Base-by-base conservation (phyloP, 1,140 invertebrate species). In the Trissolcus basalis region DNA sequence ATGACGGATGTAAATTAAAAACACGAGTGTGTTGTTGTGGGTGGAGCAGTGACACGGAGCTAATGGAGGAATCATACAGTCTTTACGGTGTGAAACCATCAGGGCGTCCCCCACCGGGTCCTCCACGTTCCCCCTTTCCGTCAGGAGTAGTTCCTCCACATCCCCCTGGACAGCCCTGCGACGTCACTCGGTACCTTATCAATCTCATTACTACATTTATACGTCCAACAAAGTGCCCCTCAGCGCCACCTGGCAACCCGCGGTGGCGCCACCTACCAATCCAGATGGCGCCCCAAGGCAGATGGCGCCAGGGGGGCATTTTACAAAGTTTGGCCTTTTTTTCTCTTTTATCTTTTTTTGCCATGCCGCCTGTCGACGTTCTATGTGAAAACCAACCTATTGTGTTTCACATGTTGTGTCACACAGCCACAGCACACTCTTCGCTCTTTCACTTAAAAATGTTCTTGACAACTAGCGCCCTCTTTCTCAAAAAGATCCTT, bases 21-120 rank as follows among this genome's bases (percentile, higher is more conserved):
- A 80, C 69, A 67, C 79, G 82, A 78, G 81, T 83, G 77, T 82
- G 80, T 84, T 87, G 84, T 85, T 86, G 82, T 81, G 84, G 80
- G 72, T 83, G 80, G 80, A 80, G 86, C 87, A 94, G 93, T 82
- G 93, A 95, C 83, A 91, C 91, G 59, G 91, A 93, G 74, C 89
- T 94, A 47, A 89, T 94, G 77, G 94, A 95, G 82, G 93, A 95
- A 82, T 91, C 93, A 53, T 95, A 95, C 87, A 92, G 92, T 60
- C 88, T 95, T 82, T 94, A 94, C 85, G 93, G 93, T 41, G 92
- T 93, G 76, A 93, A 94, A 86, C 89, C 92, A 68, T 87, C 92
- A 35, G 88, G 89, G 53, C 88, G 90, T 74, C 92, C 92, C 83
- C 90, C 87, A 78, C 76, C 87, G 68, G 89, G 89, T 79, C 88